Base-by-base conservation (phyloP, 2,797 vertebrate genomes). In the Chelmon rostratus region DNA sequence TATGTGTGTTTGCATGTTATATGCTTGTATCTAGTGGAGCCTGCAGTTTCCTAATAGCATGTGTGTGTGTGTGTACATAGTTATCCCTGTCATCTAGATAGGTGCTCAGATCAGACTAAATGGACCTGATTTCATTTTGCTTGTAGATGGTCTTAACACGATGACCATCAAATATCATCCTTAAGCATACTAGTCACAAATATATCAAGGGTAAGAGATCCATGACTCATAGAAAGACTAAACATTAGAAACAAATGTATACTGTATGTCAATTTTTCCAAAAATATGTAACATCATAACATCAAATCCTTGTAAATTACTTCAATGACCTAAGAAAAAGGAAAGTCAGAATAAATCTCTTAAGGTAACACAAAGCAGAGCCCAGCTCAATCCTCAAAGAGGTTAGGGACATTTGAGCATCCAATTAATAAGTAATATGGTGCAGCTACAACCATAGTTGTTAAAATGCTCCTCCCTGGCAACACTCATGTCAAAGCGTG, bases 371-470 rank as follows among this genome's bases (percentile, higher is more conserved):
- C 25, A 42, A 37, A 87, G 47, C 56, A 64, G 46, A 82, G 64
- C 50, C 49, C 23, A 67, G 54, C 73, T 75, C 46, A 28, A 66
- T 56, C 69, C 38, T 83, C 63, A 77, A 69, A 82, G 66, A 79
- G 58, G 70, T 88, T 79, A 72, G 68, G 52, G 57, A 76, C 64
- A 62, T 18, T n/a, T 50, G 73, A 84, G 70, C 57, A 85, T 81
- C 86, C 80, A 92, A 88, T 90, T 91, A 89, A 83, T 83, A 85
- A 81, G 61, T 79, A 68, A 84, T 69, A 82, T 37, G 53, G 49
- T 72, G 56, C 52, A 65, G 71, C 74, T 50, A 71, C 59, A 76
- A 59, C 54, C 74, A 50, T n/a, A 52, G 79, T 71, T 71, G 76
- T 79, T 85, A 72, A 84, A 87, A 85, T 61, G 63, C 73, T 89